Percentiles rank a stretch among this genome's conserved stretches.
phyloP scores from a whole-genome alignment of 2,113 vertebrate genomes.

The Mixornis gularis region DNA sequence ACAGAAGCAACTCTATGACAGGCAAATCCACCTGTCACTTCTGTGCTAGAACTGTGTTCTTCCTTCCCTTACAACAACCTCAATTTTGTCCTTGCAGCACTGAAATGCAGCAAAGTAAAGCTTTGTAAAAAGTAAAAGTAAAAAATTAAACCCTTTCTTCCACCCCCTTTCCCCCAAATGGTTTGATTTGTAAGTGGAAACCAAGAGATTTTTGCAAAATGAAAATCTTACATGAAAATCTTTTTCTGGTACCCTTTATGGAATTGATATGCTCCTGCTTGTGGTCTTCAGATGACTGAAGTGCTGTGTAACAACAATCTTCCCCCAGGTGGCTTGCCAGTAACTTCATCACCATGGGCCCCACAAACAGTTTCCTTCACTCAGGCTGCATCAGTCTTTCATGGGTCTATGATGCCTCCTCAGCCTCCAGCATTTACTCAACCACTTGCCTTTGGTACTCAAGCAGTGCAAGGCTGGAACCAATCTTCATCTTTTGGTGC shows the following conservation, averaged over 20 bases:
- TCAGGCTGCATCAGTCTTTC: constrained; percentile 58
- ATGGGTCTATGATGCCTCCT: constrained; percentile 51
- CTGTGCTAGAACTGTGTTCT: background rate
- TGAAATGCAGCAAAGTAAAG: background rate
- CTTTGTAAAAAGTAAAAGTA: background rate
- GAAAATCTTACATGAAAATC: background rate
- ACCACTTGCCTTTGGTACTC: constrained; percentile 61
- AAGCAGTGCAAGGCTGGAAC: constrained; percentile 75
- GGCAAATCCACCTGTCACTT: background rate
- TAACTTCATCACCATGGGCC: constrained; percentile 75
- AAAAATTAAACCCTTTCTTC: background rate
- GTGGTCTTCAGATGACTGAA: background rate
- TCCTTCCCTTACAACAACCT: background rate
- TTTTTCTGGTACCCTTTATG: background rate
- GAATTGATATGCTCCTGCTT: background rate
- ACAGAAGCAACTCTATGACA: background rate
- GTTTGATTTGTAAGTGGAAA: background rate
- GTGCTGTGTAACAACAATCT: background rate
- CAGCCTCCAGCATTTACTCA: constrained; percentile 66
- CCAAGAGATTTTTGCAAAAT: background rate
- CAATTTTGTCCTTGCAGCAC: background rate
- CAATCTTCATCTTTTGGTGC: constrained; percentile 71
- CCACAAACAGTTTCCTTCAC: constrained; percentile 63
- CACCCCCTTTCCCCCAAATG: fast-evolving
- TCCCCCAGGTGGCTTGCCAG: constrained; percentile 72